Conservation (phyloP, 2,113 vertebrate genomes). For the Rostratula benghalensis region DNA sequence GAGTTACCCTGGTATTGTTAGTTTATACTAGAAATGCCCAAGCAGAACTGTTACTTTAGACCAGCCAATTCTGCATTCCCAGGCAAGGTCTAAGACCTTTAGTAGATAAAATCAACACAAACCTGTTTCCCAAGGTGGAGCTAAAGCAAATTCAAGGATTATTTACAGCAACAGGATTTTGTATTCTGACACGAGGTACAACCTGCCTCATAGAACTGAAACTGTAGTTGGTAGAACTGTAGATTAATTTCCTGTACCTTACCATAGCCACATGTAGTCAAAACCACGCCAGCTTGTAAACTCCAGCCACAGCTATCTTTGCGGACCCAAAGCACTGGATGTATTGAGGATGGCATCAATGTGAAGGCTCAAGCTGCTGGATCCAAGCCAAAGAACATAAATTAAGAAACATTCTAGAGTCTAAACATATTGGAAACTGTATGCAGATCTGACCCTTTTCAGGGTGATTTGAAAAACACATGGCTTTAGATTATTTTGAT, state of each 20-base stretch:
- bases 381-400: conserved; percentile 57
- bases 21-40: neutral
- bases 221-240: neutral
- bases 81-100: neutral
- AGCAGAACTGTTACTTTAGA: neutral
- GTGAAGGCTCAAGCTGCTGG: conserved; percentile 42
- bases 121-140: neutral
- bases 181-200: neutral
- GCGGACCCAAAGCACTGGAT: conserved; percentile 20
- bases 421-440: conserved; percentile 53
- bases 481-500: conserved; percentile 63
- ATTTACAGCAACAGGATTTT: neutral
- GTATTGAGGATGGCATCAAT: conserved; percentile 50
- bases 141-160: neutral
- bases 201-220: neutral
- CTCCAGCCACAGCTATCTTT: neutral
- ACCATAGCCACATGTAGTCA: neutral
- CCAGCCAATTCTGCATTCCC: neutral
- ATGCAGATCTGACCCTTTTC: conserved; percentile 29
- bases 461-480: conserved; percentile 66
- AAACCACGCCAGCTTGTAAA: neutral
- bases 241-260: neutral
- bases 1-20: neutral
- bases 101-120: neutral
- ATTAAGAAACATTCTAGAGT: conserved; percentile 45